Evolutionary conservation across 2,888 invertebrate species (phyloP).

Genomic region (Drosophila helvetica): DNA sequence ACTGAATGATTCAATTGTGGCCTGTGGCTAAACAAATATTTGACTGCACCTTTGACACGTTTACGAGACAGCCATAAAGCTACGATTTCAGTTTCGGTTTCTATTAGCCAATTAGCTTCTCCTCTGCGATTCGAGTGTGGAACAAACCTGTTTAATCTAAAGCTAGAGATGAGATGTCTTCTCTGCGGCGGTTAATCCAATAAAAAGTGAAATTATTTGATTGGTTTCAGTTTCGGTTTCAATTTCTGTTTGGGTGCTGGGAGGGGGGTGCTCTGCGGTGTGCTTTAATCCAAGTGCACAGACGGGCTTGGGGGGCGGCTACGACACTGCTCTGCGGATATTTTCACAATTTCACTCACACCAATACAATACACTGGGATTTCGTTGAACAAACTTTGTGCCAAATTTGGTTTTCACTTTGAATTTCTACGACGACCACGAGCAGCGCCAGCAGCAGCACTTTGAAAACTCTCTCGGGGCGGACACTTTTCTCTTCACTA

Average conservation of each 20-base stretch:
- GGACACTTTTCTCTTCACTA: conserved; percentile 11
- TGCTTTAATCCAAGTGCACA: conserved; percentile 77
- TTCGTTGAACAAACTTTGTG: conserved; percentile 14
- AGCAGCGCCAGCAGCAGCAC: conserved; percentile 29
- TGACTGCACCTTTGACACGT: conserved; percentile 42
- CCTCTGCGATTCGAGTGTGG: conserved; percentile 41
- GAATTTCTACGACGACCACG: conserved; percentile 51
- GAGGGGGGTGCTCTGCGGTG: conserved; percentile 25
- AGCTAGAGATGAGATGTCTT: conserved; percentile 18
- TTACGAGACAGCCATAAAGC: conserved; percentile 47
- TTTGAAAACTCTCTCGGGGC: conserved; percentile 63
- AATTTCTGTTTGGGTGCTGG: conserved; percentile 19
- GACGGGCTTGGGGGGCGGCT: conserved; percentile 20
- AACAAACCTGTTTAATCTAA: conserved; percentile 70
- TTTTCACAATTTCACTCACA: conserved; percentile 63
- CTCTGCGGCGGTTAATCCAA: conserved; percentile 67
- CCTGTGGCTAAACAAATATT: background rate
- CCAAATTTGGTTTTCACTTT: conserved; percentile 71
- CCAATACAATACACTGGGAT: conserved; percentile 7
- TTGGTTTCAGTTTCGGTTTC: conserved; percentile 32
- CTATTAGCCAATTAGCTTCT: conserved; percentile 32
- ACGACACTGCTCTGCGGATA: conserved; percentile 48
- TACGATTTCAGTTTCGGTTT: conserved; percentile 58
- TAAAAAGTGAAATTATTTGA: conserved; percentile 73
- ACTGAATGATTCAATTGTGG: conserved; percentile 11